Percentiles rank a stretch among this genome's conserved stretches.
Evolutionary conservation across 2,888 invertebrate species (phyloP).

Genomic region (Cordylochernes scorpioides): DNA sequence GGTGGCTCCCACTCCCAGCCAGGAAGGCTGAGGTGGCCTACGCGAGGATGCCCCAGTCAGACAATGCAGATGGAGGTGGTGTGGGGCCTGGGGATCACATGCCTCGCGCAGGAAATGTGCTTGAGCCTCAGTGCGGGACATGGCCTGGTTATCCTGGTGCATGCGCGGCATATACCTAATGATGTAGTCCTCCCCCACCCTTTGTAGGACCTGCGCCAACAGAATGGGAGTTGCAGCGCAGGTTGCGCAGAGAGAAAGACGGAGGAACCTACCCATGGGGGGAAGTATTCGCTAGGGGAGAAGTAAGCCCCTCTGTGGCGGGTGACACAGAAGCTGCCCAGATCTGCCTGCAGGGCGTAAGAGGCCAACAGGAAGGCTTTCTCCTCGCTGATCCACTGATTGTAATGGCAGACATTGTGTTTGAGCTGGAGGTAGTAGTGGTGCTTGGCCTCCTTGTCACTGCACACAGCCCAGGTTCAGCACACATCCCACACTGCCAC

Average conservation of each 20-base stretch:
- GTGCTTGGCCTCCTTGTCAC: constrained; percentile 67
- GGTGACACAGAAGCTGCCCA: constrained; percentile 44
- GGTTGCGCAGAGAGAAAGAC: background rate
- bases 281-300: constrained; percentile 59
- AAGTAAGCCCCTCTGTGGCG: constrained; percentile 30
- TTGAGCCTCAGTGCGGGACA: constrained; percentile 53
- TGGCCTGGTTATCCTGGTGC: constrained; percentile 50
- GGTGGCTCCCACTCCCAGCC: no score
- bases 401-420: constrained; percentile 39
- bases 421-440: constrained; percentile 84
- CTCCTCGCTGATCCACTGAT: constrained; percentile 22
- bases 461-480: no score
- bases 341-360: constrained; percentile 69
- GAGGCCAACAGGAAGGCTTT: constrained; percentile 47
- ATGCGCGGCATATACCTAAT: constrained; percentile 37
- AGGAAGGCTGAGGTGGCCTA: no score
- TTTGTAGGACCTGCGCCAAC: constrained; percentile 27
- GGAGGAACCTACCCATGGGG: constrained; percentile 31
- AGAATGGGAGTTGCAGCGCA: no score
- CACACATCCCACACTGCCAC: no score
- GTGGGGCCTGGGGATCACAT: constrained; percentile 46
- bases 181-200: constrained; percentile 26
- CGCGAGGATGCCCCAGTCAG: no score
- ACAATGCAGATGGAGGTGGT: constrained; percentile 68
- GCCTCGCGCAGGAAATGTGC: constrained; percentile 65